A percentile compares a stretch with the other conserved stretches of the same genome.
These are phyloP conservation scores for Pyrochroa serraticornis DNA, from an alignment of 2,888 invertebrate species.

Conservation along the genomic window DNA sequence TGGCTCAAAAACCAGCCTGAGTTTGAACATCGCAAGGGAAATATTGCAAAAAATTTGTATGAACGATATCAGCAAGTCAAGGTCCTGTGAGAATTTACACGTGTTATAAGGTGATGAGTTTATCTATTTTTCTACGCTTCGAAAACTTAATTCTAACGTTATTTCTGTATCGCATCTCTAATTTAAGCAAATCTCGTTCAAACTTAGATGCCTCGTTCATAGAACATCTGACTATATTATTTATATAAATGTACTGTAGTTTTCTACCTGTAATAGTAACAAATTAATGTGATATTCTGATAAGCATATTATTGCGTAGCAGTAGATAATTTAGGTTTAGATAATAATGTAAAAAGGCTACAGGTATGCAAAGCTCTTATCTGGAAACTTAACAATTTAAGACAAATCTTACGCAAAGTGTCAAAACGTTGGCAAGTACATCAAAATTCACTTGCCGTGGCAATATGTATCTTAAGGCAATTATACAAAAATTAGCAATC, in stretches of 20 bases:
- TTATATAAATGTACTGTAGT: constrained; percentile 13
- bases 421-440: no score
- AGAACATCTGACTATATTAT: neutral
- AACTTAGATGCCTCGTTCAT: no score
- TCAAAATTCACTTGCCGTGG: no score
- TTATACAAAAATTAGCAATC: no score
- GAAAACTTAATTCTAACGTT: neutral
- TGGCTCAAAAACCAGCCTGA: constrained; percentile 81
- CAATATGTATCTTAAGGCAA: no score
- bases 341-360: no score
- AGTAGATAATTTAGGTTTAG: no score
- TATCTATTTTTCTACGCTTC: constrained; percentile 24
- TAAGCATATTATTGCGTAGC: neutral
- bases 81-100: constrained; percentile 86
- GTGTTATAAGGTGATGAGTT: constrained; percentile 65
- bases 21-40: constrained; percentile 80
- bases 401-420: no score
- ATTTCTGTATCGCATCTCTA: no score
- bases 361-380: no score
- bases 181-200: no score
- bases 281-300: constrained; percentile 21
- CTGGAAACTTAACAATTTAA: no score
- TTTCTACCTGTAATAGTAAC: constrained; percentile 25
- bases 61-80: constrained; percentile 83
- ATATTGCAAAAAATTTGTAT: constrained; percentile 85